These are phyloP conservation scores for Scaptomyza polygonia DNA, from an alignment of 2,888 invertebrate species.

Conservation along the genomic window DNA sequence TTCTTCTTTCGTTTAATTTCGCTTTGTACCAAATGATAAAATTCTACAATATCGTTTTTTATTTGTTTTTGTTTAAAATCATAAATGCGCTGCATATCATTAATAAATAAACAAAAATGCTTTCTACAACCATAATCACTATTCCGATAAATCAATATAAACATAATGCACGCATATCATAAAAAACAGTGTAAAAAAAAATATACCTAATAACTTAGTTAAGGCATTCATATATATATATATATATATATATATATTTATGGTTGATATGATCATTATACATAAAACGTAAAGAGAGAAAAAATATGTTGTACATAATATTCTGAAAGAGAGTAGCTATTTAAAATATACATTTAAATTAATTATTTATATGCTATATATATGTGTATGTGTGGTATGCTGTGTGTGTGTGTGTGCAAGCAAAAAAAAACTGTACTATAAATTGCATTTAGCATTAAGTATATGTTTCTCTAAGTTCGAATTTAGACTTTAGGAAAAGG, in stretches of 20 bases:
- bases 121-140: constrained; percentile 68
- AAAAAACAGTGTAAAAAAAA: constrained; percentile 68
- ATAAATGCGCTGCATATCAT: constrained; percentile 59
- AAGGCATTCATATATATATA: constrained; percentile 44
- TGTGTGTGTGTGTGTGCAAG: constrained; percentile 9
- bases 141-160: constrained; percentile 32
- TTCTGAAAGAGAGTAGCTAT: constrained; percentile 39
- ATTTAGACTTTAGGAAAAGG: constrained; percentile 59
- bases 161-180: constrained; percentile 73
- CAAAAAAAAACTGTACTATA: constrained; percentile 71
- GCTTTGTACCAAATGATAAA: constrained; percentile 38
- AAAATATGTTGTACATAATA: constrained; percentile 59
- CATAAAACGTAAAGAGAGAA: constrained; percentile 30
- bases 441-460: constrained; percentile 67
- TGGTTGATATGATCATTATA: constrained; percentile 13
- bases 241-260: constrained; percentile 41
- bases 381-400: constrained; percentile 4
- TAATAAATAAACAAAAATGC: constrained; percentile 48
- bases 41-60: neutral
- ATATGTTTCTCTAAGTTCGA: constrained; percentile 63
- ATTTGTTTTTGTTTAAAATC: constrained; percentile 7
- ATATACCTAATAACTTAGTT: constrained; percentile 33
- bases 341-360: constrained; percentile 59
- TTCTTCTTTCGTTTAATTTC: constrained; percentile 15
- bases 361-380: constrained; percentile 43